Percentiles rank a stretch among this genome's conserved stretches.
Evolutionary conservation across 1,140 invertebrate species (phyloP).

Genomic region (Lordiphosa stackelbergi): DNA sequence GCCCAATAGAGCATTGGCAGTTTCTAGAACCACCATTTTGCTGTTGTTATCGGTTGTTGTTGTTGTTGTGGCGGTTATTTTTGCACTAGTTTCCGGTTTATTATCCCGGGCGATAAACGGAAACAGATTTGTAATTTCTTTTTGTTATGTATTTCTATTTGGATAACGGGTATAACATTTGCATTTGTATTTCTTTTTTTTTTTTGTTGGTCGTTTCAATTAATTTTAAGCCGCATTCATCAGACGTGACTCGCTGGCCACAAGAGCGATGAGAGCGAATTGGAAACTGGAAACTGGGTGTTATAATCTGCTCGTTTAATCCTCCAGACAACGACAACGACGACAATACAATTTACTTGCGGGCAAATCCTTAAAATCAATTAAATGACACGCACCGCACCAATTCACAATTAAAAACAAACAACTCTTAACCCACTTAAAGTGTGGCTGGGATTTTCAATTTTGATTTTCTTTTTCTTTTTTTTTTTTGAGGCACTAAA

Average conservation of each 20-base stretch:
- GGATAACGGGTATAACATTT: background rate
- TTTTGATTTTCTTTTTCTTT: background rate
- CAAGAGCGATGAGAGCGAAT: conserved; percentile 54
- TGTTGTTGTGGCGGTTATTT: conserved; percentile 16
- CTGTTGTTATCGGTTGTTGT: conserved; percentile 46
- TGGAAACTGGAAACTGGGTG: conserved; percentile 25
- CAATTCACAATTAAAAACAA: conserved; percentile 28
- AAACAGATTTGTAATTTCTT: conserved; percentile 10
- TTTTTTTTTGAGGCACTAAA: conserved; percentile 8
- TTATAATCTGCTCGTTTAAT: conserved; percentile 68
- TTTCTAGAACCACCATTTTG: conserved; percentile 86
- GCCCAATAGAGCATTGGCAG: conserved; percentile 80
- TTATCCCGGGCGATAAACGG: conserved; percentile 25
- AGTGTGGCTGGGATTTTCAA: background rate
- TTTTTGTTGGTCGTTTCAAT: conserved; percentile 48
- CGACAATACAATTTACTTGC: conserved; percentile 58
- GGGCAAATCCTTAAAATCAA: conserved; percentile 69
- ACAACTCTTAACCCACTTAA: conserved; percentile 11
- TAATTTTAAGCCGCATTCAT: conserved; percentile 63
- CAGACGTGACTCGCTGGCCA: conserved; percentile 56
- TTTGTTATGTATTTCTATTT: background rate
- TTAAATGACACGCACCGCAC: conserved; percentile 66
- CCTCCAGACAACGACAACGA: conserved; percentile 49
- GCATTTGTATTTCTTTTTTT: no score
- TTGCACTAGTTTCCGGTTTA: conserved; percentile 38